Conservation (phyloP, 2,888 invertebrate genomes). For the Melanostoma mellinum region DNA sequence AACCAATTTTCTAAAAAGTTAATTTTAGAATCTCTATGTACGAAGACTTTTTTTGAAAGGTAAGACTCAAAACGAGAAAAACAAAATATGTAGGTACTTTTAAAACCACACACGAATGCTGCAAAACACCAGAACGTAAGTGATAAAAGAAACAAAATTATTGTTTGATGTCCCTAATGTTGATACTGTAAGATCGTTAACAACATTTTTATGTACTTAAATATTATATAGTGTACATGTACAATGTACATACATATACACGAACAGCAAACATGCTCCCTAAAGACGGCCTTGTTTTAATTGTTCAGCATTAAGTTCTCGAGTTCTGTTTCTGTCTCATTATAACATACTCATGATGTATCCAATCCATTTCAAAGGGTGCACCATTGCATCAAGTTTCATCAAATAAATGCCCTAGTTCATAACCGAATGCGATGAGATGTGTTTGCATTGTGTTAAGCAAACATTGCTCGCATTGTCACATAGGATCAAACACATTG, state of each 20-base stretch:
- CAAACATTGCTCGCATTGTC: not conserved
- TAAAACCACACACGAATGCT: not conserved
- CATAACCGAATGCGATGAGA: conserved; percentile 20
- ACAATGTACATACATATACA: conserved; percentile 19
- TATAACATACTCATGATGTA: conserved; percentile 16
- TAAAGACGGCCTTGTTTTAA: conserved; percentile 25
- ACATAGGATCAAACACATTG: conserved; percentile 22
- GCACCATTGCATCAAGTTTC: conserved; percentile 24
- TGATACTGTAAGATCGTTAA: too few relatives aligned
- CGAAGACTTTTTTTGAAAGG: too few relatives aligned
- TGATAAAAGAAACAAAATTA: conserved; percentile 12
- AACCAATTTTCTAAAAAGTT: too few relatives aligned
- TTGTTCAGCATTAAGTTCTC: conserved; percentile 27
- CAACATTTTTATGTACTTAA: not conserved
- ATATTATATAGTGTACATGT: conserved; percentile 17
- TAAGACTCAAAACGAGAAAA: too few relatives aligned
- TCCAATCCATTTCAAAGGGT: conserved; percentile 58
- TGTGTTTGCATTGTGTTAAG: conserved; percentile 39
- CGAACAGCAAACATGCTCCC: conserved; percentile 35
- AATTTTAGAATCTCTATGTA: too few relatives aligned
- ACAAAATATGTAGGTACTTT: too few relatives aligned
- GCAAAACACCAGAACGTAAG: conserved; percentile 7
- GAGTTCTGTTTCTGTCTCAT: conserved; percentile 8
- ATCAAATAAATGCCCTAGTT: conserved; percentile 31
- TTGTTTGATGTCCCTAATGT: not conserved